Evolutionary conservation across 2,113 vertebrate species (phyloP), one percentile per base, ranked within the genome.

Genomic region (Mastomys natalensis): DNA sequence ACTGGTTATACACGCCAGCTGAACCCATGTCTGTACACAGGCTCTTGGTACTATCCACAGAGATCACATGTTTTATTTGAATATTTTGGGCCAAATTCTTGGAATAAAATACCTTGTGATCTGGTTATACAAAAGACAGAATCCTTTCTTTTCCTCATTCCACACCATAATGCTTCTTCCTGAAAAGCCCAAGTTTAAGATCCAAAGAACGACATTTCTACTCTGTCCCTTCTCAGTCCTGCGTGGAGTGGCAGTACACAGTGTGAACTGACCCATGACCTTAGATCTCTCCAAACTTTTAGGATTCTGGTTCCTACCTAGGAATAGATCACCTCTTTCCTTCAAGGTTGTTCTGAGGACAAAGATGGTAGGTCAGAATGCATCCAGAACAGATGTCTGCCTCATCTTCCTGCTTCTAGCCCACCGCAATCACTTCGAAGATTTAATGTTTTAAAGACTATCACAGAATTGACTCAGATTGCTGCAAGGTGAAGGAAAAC

Each of bases 251-350:
- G 81, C 70, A 81, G 86, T 48, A 94, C 15, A 76, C n/a, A 94
- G 22, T 86, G 16, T 66, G 31, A 70, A 90, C 13, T 88, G 80
- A 89, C 37, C 22, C 60, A 62, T 68, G 85, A 95, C 86, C 89
- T 89, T 55, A 68, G 45, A 34, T 92, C 76, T 72, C 91, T 89
- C 82, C 81, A 86, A 89, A 95, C 40, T 74, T 85, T 72, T 82
- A 66, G 43, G 43, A 68, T n/a, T 96, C 89, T 96, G 88, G 89
- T 94, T 96, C 97, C 95, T 94, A 90, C 22, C 55, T 60, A 82
- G 72, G 24, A 95, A 96, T 86, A 93, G 34, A n/a, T 82, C 37
- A 94, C 74, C 77, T 34, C 64, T 95, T 95, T 45, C 31, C 51
- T 87, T 29, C 48, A 94, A 60, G 31, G 87, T 22, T 93, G 60